Evolutionary conservation across 2,113 vertebrate species (phyloP), one percentile per base, ranked within the genome.

Genomic region (Scatophagus argus): DNA sequence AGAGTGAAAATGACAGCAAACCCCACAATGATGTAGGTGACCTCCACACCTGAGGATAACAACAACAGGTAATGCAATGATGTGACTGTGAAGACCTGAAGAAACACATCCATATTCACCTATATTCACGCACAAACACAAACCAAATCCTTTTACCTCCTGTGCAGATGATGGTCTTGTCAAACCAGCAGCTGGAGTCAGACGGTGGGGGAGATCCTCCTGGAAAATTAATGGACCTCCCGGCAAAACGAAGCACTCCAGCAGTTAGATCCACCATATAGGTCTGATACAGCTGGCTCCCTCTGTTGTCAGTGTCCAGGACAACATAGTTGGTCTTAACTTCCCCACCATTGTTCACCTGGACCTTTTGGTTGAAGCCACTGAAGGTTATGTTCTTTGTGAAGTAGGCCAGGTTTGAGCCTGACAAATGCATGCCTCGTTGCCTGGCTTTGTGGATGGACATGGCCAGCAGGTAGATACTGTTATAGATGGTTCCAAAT

Each of bases 401-500:
- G 79, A 94, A 93, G 58, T 92, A 91, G 63, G 94, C 95, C 79
- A 98, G 68, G 34, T 88, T 94, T 3, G 89, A 78, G 21, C 94
- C 97, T 0, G 94, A 93, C 43, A 94, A 21, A 29, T 31, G 74
- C 41, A 75, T 62, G 17, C 95, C 94, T 3, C 83, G 91, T 82
- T 60, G 95, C 60, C 81, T 87, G 43, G 94, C 88, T 11, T 58
- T 94, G 89, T 95, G 90, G 69, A 98, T 92, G 64, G 96, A 93
- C 39, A 95, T 94, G 25, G 95, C 96, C 89, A 97, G 38, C 61
- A 98, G 92, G 82, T 97, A 96, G 67, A 97, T 74, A 17, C 96
- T 92, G 64, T 98, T 96, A 64, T 97, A 99, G 90, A 98, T 96
- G 44, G 97, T 98, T 55, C 97, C 97, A 92, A 98, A 98, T 14